Evolutionary conservation across 1,140 invertebrate species (phyloP).

Genomic region (Drosophila kohkoa): DNA sequence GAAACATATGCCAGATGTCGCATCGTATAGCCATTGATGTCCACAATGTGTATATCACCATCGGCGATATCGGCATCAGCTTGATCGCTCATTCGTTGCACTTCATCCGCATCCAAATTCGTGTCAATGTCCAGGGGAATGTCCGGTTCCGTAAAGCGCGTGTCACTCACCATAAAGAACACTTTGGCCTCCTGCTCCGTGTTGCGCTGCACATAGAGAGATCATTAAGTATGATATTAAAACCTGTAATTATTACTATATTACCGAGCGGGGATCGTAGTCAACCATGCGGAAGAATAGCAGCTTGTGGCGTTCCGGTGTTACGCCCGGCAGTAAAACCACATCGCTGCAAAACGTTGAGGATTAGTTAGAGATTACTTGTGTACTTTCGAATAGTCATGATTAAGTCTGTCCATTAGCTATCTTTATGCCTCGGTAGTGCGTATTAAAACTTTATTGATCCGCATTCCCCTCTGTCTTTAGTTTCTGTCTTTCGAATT

Average conservation of each 20-base stretch:
- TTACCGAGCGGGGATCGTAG: conserved; percentile 66
- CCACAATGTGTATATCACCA: conserved; percentile 89
- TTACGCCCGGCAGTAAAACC: conserved; percentile 86
- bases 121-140: conserved; percentile 42
- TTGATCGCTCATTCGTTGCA: background rate
- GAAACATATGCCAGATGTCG: conserved; percentile 88
- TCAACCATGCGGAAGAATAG: conserved; percentile 70
- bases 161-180: conserved; percentile 89
- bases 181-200: conserved; percentile 88
- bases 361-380: background rate
- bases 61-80: conserved; percentile 69
- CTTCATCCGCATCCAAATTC: background rate
- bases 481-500: no score
- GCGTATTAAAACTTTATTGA: background rate
- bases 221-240: background rate
- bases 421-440: background rate
- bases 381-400: no score
- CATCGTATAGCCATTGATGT: conserved; percentile 87
- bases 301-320: conserved; percentile 86
- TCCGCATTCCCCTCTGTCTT: no score
- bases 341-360: conserved; percentile 85
- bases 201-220: conserved; percentile 85
- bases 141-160: conserved; percentile 86
- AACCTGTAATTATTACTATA: conserved; percentile 43
- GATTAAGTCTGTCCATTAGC: background rate